Conservation (phyloP, 2,113 vertebrate genomes). For the Phyllostomus hastatus region DNA sequence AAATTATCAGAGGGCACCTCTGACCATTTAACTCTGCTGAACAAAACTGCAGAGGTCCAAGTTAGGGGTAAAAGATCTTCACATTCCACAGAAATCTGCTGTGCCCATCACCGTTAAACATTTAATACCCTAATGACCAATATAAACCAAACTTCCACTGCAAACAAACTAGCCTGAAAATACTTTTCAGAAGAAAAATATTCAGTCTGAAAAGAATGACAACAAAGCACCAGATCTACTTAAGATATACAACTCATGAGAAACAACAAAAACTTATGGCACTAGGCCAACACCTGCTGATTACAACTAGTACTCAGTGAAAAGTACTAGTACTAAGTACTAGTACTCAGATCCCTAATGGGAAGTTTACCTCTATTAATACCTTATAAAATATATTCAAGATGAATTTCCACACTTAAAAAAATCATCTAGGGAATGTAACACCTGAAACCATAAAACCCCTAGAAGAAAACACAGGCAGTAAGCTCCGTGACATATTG, state of each 20-base stretch:
- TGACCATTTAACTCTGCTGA: not conserved
- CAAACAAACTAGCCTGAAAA: not conserved
- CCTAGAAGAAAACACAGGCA: not conserved
- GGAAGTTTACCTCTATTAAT: not conserved
- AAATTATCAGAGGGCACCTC: not conserved
- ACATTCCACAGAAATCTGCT: not conserved
- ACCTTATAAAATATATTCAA: not conserved
- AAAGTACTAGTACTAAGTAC: no score
- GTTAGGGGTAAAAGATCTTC: not conserved
- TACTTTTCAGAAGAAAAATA: not conserved
- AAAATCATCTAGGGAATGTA: not conserved
- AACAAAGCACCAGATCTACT: not conserved
- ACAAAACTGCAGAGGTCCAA: not conserved
- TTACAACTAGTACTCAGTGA: not conserved
- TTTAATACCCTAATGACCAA: not conserved
- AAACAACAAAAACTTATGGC: not conserved
- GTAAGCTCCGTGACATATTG: no score
- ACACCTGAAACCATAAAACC: not conserved
- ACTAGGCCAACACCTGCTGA: not conserved
- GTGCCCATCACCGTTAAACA: not conserved
- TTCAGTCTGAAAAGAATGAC: not conserved
- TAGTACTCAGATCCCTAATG: not conserved
- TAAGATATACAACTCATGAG: not conserved
- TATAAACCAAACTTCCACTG: not conserved
- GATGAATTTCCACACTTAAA: not conserved